Evolutionary conservation across 37 sponge, comb jelly and placozoan species (phyloP).

Genomic region (Axinella damicornis): DNA sequence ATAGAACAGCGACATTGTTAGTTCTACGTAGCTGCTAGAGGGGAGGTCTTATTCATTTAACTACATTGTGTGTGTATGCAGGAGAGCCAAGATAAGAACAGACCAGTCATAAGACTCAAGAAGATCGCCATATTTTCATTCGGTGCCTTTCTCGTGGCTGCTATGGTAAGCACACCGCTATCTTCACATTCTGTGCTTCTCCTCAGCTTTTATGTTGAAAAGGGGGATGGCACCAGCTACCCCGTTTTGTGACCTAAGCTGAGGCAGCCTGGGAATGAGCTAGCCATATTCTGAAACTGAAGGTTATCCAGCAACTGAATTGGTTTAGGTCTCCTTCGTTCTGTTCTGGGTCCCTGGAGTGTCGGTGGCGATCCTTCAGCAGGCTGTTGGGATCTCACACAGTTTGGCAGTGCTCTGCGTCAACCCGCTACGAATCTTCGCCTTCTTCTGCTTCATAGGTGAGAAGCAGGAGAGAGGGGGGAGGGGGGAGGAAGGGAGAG

Average conservation of each 20-base stretch:
- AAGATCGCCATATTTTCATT: conserved; percentile 27
- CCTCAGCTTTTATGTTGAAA: no score
- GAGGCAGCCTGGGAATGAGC: no score
- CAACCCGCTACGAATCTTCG: conserved; percentile 59
- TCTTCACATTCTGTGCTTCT: no score
- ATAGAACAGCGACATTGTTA: no score
- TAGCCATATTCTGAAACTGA: no score
- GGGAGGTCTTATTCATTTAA: no score
- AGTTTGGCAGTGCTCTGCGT: conserved; percentile 55
- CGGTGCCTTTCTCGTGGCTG: conserved; percentile 6
- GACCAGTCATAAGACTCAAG: conserved; percentile 22
- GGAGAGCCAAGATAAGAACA: background rate
- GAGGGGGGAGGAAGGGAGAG: no score
- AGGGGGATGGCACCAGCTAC: no score
- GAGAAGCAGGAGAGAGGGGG: background rate
- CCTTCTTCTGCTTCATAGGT: conserved; percentile 73
- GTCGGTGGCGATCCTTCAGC: conserved; percentile 42
- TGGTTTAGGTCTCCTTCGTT: conserved; percentile 40
- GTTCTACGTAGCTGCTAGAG: no score
- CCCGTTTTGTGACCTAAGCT: no score
- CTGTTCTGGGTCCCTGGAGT: conserved; percentile 67
- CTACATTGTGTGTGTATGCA: background rate
- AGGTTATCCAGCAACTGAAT: no score
- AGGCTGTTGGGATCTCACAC: conserved; percentile 36
- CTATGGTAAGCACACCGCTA: conserved; percentile 2